Evolutionary conservation across 2,888 invertebrate genomes (phyloP).

Genomic region (Lithophane leautieri): DNA sequence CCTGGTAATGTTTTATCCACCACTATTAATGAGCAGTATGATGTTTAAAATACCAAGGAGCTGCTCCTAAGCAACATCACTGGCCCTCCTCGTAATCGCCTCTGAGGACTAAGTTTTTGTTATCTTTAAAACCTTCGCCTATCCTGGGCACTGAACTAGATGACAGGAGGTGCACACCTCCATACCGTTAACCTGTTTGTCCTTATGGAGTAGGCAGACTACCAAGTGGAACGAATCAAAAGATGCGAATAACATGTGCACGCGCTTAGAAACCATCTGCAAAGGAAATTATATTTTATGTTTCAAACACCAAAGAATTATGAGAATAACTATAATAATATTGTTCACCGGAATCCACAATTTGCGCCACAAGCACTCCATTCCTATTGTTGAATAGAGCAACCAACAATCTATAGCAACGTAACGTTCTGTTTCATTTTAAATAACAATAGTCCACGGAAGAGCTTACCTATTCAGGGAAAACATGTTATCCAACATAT

Average conservation of each 20-base stretch:
- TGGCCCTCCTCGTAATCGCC: neutral
- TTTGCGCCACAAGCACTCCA: slow-evolving; percentile 30
- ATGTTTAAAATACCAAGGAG: neutral
- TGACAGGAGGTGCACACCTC: neutral
- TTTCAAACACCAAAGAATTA: slow-evolving; percentile 41
- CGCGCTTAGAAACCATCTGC: slow-evolving; percentile 15
- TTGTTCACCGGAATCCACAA: slow-evolving; percentile 54
- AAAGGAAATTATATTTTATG: slow-evolving; percentile 41
- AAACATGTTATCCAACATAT: slow-evolving; percentile 6
- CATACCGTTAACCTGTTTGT: neutral
- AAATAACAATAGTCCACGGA: slow-evolving; percentile 53
- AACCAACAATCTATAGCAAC: slow-evolving; percentile 13
- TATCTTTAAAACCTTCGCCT: neutral
- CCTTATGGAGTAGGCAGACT: neutral
- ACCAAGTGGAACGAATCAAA: slow-evolving; percentile 15
- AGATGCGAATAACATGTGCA: slow-evolving; percentile 23
- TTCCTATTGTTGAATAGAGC: slow-evolving; percentile 35
- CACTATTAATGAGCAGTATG: neutral
- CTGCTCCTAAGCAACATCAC: neutral
- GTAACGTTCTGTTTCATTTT: slow-evolving; percentile 49
- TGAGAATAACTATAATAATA: slow-evolving; percentile 34
- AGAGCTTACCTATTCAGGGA: slow-evolving; percentile 24
- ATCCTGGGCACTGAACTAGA: neutral
- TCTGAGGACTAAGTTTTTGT: neutral
- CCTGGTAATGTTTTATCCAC: no score